Conservation (phyloP, 2,888 invertebrate genomes). For the Chrysotoxum bicinctum region DNA sequence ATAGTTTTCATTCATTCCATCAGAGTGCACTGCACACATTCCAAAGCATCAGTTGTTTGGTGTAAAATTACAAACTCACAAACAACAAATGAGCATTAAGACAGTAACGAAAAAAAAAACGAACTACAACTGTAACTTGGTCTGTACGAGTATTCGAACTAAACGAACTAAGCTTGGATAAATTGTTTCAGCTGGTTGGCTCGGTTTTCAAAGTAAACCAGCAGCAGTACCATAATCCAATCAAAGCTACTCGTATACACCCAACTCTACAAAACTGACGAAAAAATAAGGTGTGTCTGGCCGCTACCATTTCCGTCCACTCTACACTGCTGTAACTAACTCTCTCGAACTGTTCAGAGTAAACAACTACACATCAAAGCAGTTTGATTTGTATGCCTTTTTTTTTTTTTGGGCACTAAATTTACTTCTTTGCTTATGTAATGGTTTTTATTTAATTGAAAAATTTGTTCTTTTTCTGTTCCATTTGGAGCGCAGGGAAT, state of each 20-base stretch:
- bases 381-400: constrained; percentile 4
- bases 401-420: not conserved
- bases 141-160: not conserved
- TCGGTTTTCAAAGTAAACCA: constrained; percentile 6
- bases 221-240: constrained; percentile 6
- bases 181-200: constrained; percentile 54
- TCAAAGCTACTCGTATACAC: constrained; percentile 17
- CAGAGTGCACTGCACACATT: not conserved
- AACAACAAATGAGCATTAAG: constrained; percentile 14
- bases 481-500: constrained; percentile 22
- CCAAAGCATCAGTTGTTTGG: constrained; percentile 3
- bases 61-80: constrained; percentile 35
- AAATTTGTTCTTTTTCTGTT: constrained; percentile 31
- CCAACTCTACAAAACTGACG: not conserved
- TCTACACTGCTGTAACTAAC: not conserved
- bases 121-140: not conserved
- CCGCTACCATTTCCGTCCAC: constrained; percentile 40
- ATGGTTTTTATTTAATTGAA: constrained; percentile 55
- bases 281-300: constrained; percentile 53
- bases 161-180: constrained; percentile 35
- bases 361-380: constrained; percentile 30
- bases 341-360: constrained; percentile 22
- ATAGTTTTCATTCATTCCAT: constrained; percentile 9
- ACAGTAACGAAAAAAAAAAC: not conserved
- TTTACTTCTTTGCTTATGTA: constrained; percentile 48